These are phyloP conservation scores for Lontra canadensis DNA, from an alignment of 2,113 vertebrate genomes.

Conservation along the genomic window DNA sequence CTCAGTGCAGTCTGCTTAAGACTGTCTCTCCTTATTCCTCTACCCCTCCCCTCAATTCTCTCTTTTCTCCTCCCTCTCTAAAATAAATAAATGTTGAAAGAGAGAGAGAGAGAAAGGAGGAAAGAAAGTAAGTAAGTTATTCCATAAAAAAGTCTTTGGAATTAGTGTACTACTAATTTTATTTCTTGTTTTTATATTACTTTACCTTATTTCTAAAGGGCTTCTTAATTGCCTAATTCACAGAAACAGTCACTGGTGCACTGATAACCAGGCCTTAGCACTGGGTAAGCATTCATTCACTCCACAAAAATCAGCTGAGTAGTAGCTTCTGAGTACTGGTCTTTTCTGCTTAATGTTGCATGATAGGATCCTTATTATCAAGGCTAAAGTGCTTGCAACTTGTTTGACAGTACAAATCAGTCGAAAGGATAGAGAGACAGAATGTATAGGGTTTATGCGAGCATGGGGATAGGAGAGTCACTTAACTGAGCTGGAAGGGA, in stretches of 20 bases:
- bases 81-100: neutral
- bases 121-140: neutral
- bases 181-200: neutral
- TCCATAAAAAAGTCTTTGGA: neutral
- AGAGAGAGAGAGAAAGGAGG: neutral
- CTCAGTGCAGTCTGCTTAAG: neutral
- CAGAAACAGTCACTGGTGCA: neutral
- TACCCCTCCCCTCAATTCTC: neutral
- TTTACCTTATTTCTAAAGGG: neutral
- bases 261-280: neutral
- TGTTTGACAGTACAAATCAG: neutral
- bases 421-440: neutral
- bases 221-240: neutral
- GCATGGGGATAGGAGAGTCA: neutral
- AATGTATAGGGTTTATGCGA: neutral
- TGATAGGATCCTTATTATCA: neutral
- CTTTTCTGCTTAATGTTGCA: neutral
- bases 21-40: neutral
- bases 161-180: conserved; percentile 15
- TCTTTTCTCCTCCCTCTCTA: neutral
- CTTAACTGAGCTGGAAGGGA: neutral
- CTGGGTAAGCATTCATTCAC: neutral
- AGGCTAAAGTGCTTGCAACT: neutral
- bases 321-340: neutral
- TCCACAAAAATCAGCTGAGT: neutral